Evolutionary conservation across 1,140 invertebrate genomes (phyloP).

Genomic region (Pemphigus obesinymphae): DNA sequence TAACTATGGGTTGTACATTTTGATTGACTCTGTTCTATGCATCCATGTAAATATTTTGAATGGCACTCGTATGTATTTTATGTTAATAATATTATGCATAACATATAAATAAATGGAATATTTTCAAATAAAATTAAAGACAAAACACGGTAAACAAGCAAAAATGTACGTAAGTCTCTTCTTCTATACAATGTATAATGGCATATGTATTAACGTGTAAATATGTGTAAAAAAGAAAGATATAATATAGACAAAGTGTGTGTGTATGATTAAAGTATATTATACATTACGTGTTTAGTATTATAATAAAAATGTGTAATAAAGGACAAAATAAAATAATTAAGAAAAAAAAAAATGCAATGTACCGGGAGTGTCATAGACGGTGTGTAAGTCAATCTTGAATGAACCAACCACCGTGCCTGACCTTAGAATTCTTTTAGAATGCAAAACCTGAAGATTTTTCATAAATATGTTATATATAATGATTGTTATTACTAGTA

Average conservation of each 20-base stretch:
- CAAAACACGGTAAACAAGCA: slow-evolving; percentile 20
- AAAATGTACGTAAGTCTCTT: neutral
- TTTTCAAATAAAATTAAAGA: slow-evolving; percentile 4
- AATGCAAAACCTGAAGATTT: slow-evolving; percentile 60
- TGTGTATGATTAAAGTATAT: neutral
- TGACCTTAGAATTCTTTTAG: slow-evolving; percentile 57
- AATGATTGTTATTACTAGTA: too few relatives aligned
- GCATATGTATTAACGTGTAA: too few relatives aligned
- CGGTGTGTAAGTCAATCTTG: slow-evolving; percentile 63
- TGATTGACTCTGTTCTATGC: too few relatives aligned
- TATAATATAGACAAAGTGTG: too few relatives aligned
- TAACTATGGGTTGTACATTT: too few relatives aligned
- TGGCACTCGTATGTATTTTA: too few relatives aligned
- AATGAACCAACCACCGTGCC: slow-evolving; percentile 60
- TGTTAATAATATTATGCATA: too few relatives aligned
- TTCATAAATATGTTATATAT: neutral
- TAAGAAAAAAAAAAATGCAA: slow-evolving; percentile 39
- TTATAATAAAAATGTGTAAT: neutral
- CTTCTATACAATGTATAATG: too few relatives aligned
- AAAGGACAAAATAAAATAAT: neutral
- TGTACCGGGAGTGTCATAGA: slow-evolving; percentile 61
- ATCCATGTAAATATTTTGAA: too few relatives aligned
- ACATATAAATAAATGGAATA: too few relatives aligned
- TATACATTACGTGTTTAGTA: neutral
- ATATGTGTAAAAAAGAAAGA: too few relatives aligned